Evolutionary conservation across 2,113 vertebrate species (phyloP), one percentile per base, ranked within the genome.

Genomic region (Machaerirhynchus nigripectus): DNA sequence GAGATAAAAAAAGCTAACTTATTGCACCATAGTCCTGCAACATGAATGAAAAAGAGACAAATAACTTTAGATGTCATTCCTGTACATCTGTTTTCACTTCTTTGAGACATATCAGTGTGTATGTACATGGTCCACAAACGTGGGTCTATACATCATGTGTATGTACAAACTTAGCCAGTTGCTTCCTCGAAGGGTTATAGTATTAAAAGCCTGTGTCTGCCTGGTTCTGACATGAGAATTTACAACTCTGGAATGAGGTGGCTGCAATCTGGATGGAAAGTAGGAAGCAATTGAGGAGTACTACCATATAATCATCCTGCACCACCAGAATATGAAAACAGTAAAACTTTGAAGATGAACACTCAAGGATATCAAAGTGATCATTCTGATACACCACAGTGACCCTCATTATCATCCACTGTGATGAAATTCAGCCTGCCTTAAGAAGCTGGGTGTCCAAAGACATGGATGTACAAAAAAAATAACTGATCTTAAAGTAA

Each of bases 131-230:
- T 39, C 42, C 35, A 57, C 46, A 89, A 42, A 64, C 39, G 15
- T 35, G 5, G 6, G 15, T n/a, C 23, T 33, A n/a, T 49, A n/a
- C 5, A 17, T 49, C 33, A 28, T 0, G 1, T 7, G 24, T 10
- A 80, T 15, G 35, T 24, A 20, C 27, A 74, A 60, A 69, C 40
- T 15, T 10, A 78, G 3, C 23, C 57, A 52, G 26, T 24, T 63
- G 20, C 8, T 85, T 92, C 33, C 39, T 59, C 33, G 46, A 33
- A 71, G 28, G 26, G 52, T 26, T 85, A 20, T 71, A 67, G 24
- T 22, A 74, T 42, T 39, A 82, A 84, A 74, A 55, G 39, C 7
- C 65, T 52, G 28, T 8, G 10, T 27, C 46, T 59, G 56, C 26
- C 39, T 86, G 6, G 4, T 55, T 90, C 56, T 85, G 44, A 55